These are phyloP conservation scores for Aricia artaxerxes DNA, from an alignment of 2,888 invertebrate species.

Conservation along the genomic window DNA sequence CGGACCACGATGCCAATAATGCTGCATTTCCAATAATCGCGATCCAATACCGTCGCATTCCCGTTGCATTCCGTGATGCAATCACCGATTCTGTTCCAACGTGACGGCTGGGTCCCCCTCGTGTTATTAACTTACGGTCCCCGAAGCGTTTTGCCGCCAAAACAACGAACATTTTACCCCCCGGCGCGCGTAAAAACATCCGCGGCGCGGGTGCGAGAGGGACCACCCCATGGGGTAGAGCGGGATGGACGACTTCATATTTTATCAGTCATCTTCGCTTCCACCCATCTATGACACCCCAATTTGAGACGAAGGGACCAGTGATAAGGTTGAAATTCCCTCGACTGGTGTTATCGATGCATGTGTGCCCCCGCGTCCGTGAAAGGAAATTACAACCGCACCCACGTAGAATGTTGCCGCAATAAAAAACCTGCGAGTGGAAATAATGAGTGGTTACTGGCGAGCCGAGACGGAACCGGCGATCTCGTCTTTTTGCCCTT, in stretches of 20 bases:
- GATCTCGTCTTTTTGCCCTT: conserved; percentile 67
- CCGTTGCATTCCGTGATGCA: neutral
- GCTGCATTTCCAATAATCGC: conserved; percentile 57
- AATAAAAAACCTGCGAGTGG: conserved; percentile 80
- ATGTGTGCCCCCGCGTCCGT: conserved; percentile 81
- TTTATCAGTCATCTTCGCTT: conserved; percentile 77
- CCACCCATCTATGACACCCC: conserved; percentile 49
- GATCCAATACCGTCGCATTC: neutral
- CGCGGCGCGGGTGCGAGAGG: conserved; percentile 62
- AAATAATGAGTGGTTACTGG: conserved; percentile 81
- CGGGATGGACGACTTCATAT: conserved; percentile 75
- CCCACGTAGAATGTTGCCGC: conserved; percentile 80
- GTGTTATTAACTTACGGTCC: conserved; percentile 77
- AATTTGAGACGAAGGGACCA: conserved; percentile 42
- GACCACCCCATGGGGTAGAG: conserved; percentile 61
- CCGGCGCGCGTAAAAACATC: conserved; percentile 79
- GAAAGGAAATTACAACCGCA: conserved; percentile 81
- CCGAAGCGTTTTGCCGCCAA: conserved; percentile 80
- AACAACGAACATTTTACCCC: conserved; percentile 80
- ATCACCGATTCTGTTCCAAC: conserved; percentile 17
- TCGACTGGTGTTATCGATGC: conserved; percentile 56
- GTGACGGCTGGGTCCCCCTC: conserved; percentile 7
- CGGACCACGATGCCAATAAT: conserved; percentile 40
- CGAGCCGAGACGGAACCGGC: conserved; percentile 62
- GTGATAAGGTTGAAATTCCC: conserved; percentile 48